Evolutionary conservation across 2,797 vertebrate genomes (phyloP).

Genomic region (Psittacula echo): DNA sequence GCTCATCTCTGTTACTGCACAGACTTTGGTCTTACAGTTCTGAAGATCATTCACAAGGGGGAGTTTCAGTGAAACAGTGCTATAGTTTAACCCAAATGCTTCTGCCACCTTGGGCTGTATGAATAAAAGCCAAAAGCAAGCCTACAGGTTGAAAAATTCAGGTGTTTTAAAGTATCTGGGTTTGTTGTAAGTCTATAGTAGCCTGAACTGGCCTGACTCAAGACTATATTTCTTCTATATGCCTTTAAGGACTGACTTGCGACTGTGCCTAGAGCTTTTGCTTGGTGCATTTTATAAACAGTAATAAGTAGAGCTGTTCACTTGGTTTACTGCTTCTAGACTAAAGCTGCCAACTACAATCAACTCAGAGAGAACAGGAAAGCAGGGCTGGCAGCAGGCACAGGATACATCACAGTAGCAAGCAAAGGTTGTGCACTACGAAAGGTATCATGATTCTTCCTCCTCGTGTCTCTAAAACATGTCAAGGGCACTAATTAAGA

Average conservation of each 20-base stretch:
- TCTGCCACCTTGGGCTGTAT: not conserved
- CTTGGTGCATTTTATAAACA: constrained; percentile 25
- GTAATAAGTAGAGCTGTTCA: constrained; percentile 39
- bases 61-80: not conserved
- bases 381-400: constrained; percentile 31
- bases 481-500: not conserved
- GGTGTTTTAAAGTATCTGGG: not conserved
- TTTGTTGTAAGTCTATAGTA: not conserved
- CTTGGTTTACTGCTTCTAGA: constrained; percentile 38
- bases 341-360: constrained; percentile 43
- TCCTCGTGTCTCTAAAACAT: not conserved
- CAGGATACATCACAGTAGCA: not conserved
- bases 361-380: not conserved
- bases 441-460: not conserved
- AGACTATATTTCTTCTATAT: not conserved
- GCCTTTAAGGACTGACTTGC: not conserved
- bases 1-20: not conserved
- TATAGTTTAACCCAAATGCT: not conserved
- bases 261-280: constrained; percentile 27
- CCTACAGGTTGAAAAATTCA: not conserved
- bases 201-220: not conserved
- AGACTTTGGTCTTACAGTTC: not conserved
- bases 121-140: not conserved
- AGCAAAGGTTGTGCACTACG: not conserved
- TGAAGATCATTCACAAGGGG: not conserved